Conservation (phyloP, 2,797 vertebrate genomes). For the Ataeniobius toweri region DNA sequence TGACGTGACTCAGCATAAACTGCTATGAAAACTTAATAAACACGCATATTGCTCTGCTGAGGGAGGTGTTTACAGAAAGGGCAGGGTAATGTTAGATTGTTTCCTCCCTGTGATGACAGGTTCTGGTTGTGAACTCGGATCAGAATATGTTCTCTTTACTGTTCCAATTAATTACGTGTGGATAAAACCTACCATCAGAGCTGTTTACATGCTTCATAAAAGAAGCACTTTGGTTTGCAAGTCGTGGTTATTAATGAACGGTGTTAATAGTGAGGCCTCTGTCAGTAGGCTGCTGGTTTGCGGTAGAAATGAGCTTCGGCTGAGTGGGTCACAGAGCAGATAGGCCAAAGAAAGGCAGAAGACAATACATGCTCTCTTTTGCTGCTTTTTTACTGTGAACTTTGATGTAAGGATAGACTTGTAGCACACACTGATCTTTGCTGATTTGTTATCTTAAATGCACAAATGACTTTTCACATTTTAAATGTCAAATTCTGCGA, state of each 20-base stretch:
- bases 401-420: too few species aligned
- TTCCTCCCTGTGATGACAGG: background rate
- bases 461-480: too few species aligned
- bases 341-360: background rate
- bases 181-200: background rate
- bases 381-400: background rate
- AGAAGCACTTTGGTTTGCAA: background rate
- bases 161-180: background rate
- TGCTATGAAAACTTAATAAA: background rate
- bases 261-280: background rate
- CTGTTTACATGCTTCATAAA: background rate
- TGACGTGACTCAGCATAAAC: background rate
- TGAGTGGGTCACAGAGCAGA: background rate
- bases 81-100: background rate
- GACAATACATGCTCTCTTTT: background rate
- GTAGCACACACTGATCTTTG: background rate
- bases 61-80: background rate
- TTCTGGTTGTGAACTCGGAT: background rate
- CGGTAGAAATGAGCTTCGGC: background rate
- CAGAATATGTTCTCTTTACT: background rate
- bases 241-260: background rate
- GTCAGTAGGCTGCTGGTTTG: background rate
- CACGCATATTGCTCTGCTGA: background rate
- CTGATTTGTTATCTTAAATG: background rate
- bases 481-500: background rate